These are phyloP conservation scores for Dicentrarchus labrax DNA, from an alignment of 2,113 vertebrate genomes.

Conservation along the genomic window DNA sequence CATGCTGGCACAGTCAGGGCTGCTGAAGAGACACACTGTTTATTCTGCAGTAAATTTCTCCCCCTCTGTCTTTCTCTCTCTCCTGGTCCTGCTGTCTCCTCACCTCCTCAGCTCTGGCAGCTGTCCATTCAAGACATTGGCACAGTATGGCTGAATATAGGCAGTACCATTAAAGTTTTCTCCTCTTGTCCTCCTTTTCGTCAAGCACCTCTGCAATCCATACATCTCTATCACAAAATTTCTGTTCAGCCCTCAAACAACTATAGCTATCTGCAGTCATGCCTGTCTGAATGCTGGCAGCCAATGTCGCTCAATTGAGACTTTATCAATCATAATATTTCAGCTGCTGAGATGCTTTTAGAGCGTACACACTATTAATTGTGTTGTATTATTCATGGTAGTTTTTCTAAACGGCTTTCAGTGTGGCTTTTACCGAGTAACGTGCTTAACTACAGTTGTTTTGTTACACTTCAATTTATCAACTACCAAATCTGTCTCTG, in stretches of 20 bases:
- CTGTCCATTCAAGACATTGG: conserved; percentile 41
- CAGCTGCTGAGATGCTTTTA: conserved; percentile 58
- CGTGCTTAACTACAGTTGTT: conserved; percentile 42
- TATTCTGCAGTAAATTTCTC: conserved; percentile 43
- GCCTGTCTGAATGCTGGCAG: conserved; percentile 31
- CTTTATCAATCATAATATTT: conserved; percentile 65
- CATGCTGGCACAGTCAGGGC: conserved; percentile 51
- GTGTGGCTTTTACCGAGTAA: conserved; percentile 31
- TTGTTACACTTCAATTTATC: conserved; percentile 44
- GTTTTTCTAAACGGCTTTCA: conserved; percentile 15
- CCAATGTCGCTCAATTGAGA: conserved; percentile 46
- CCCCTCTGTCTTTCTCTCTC: conserved; percentile 7
- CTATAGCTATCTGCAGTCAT: conserved; percentile 18
- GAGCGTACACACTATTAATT: conserved; percentile 46
- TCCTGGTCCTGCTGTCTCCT: conserved; percentile 43
- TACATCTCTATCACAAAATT: conserved; percentile 9
- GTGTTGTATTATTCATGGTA: conserved; percentile 68
- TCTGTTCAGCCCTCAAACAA: conserved; percentile 32
- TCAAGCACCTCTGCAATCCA: conserved; percentile 34
- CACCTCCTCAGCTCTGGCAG: conserved; percentile 54
- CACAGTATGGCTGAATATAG: conserved; percentile 42
- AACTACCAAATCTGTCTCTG: conserved; percentile 26
- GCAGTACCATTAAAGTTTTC: conserved; percentile 33
- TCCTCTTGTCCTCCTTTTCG: conserved; percentile 22
- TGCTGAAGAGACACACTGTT: conserved; percentile 54